These are phyloP conservation scores for Cryptoblepharus egeriae DNA, from an alignment of 2,797 vertebrate genomes.

Conservation along the genomic window DNA sequence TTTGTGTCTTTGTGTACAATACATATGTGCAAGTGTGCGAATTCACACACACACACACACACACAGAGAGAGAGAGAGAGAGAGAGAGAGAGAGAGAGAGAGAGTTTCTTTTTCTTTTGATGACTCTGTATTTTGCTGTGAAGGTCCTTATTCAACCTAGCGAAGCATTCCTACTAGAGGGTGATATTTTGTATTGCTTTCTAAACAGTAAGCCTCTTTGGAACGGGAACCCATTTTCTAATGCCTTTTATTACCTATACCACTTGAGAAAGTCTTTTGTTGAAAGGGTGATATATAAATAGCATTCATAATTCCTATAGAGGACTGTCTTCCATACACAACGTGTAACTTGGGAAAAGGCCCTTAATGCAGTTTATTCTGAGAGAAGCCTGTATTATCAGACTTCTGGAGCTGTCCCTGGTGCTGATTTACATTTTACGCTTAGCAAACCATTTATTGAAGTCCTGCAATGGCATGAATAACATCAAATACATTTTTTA, in stretches of 20 bases:
- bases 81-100: not conserved
- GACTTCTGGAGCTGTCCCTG: slow-evolving; percentile 8
- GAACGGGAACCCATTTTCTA: not conserved
- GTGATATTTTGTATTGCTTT: too few relatives aligned
- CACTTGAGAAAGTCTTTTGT: too few relatives aligned
- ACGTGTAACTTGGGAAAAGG: not conserved
- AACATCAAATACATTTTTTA: not conserved
- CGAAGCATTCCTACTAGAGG: too few relatives aligned
- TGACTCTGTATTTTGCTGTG: too few relatives aligned
- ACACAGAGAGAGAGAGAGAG: not conserved
- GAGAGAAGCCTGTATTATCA: not conserved
- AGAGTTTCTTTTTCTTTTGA: too few relatives aligned
- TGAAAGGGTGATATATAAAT: too few relatives aligned
- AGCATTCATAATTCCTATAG: not conserved
- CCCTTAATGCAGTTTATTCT: not conserved
- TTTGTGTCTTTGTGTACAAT: not conserved
- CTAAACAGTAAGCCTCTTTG: too few relatives aligned
- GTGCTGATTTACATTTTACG: not conserved
- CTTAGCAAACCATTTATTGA: not conserved
- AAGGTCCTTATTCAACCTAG: too few relatives aligned
- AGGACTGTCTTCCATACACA: not conserved
- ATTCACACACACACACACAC: too few relatives aligned
- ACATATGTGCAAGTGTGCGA: too few relatives aligned
- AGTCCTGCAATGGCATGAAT: not conserved
- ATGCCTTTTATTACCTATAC: not conserved